Percentiles rank a stretch among this genome's conserved stretches.
Evolutionary conservation across 2,113 vertebrate species (phyloP).

Genomic region (Athene cunicularia): DNA sequence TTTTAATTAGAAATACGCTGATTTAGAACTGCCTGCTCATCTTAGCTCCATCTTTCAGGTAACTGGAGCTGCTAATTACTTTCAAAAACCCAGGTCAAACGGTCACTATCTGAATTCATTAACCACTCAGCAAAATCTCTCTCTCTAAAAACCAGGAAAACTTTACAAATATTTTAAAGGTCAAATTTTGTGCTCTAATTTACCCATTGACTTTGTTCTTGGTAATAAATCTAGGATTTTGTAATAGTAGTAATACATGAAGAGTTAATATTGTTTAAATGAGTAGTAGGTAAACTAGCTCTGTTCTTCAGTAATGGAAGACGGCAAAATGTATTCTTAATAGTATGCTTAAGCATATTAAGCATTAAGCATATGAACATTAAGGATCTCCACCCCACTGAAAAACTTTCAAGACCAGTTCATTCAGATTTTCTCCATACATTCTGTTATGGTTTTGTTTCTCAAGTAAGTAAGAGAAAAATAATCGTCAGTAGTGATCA

Average conservation of each 20-base stretch:
- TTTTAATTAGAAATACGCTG: slow-evolving; percentile 75
- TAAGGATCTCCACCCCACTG: not conserved
- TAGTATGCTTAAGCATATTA: not conserved
- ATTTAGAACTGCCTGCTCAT: slow-evolving; percentile 70
- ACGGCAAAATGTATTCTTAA: not conserved
- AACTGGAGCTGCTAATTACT: slow-evolving; percentile 76
- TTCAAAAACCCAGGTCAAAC: slow-evolving; percentile 64
- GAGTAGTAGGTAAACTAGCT: not conserved
- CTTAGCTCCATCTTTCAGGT: slow-evolving; percentile 76
- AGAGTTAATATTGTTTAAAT: not conserved
- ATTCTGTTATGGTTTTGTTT: not conserved
- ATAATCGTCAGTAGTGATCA: not conserved
- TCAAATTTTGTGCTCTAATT: not conserved
- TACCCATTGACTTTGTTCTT: not conserved
- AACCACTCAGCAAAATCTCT: slow-evolving; percentile 50
- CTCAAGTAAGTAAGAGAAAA: not conserved
- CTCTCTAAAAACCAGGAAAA: slow-evolving; percentile 1
- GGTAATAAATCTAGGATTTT: not conserved
- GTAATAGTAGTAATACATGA: not conserved
- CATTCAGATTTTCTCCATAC: not conserved
- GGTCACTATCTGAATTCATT: slow-evolving; percentile 67
- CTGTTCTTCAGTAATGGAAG: not conserved
- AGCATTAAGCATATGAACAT: not conserved
- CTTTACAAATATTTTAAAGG: slow-evolving; percentile 51
- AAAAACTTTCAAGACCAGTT: not conserved